Percentiles rank a stretch among this genome's conserved stretches.
Conservation (phyloP, 1,140 invertebrate genomes). For the Orchesella cincta region DNA sequence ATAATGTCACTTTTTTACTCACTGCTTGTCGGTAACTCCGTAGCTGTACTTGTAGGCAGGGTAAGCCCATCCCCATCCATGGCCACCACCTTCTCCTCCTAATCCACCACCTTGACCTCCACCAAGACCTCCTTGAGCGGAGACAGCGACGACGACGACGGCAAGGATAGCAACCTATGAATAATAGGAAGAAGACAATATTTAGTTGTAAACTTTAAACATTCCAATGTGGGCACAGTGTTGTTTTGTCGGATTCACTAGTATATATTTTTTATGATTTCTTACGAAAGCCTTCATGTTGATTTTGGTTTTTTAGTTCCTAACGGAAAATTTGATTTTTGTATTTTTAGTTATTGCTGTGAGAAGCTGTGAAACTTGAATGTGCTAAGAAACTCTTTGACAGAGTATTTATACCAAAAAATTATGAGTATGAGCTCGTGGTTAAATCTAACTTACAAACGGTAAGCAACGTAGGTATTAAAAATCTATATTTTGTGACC, state of each 20-base stretch:
- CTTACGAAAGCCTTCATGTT: constrained; percentile 16
- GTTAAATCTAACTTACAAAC: too few species aligned
- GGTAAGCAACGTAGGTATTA: too few species aligned
- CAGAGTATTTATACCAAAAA: too few species aligned
- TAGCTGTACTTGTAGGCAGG: constrained; percentile 7
- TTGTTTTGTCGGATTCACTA: not conserved
- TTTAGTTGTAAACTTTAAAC: not conserved
- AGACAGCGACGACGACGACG: not conserved
- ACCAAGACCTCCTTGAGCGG: not conserved
- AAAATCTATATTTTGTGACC: too few species aligned
- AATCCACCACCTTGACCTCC: not conserved
- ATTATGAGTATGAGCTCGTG: too few species aligned
- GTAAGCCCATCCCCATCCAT: not conserved
- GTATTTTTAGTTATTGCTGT: too few species aligned
- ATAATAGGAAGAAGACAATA: not conserved
- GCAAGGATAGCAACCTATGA: not conserved
- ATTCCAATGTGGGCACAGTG: not conserved
- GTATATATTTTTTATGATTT: not conserved
- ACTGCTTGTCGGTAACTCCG: constrained; percentile 20
- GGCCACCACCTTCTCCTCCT: not conserved
- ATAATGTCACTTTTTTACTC: too few species aligned
- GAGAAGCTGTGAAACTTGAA: too few species aligned
- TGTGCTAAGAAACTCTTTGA: too few species aligned
- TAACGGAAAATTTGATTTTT: too few species aligned
- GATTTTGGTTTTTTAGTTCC: not conserved